A percentile compares a stretch with the other conserved stretches of the same genome.
Evolutionary conservation across 2,797 vertebrate genomes (phyloP).

Genomic region (Psittacula echo): DNA sequence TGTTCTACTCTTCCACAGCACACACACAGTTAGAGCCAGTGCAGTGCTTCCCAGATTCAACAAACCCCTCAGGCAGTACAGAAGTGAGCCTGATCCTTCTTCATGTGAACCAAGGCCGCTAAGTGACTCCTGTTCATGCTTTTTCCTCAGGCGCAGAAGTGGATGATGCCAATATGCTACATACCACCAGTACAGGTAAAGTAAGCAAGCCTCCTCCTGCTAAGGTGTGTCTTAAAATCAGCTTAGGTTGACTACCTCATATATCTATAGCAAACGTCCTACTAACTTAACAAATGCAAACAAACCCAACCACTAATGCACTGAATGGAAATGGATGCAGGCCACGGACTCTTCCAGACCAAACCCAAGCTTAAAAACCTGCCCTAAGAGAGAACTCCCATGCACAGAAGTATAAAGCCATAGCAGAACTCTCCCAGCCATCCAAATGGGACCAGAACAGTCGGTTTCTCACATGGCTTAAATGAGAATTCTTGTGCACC

Average conservation of each 20-base stretch:
- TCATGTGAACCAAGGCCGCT: accelerated
- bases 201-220: not conserved
- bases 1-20: accelerated
- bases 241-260: not conserved
- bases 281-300: not conserved
- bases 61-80: not conserved
- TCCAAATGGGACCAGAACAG: not conserved
- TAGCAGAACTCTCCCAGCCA: not conserved
- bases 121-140: not conserved
- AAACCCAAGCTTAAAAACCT: not conserved
- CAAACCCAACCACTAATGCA: not conserved
- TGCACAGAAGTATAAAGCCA: not conserved
- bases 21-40: not conserved
- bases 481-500: not conserved
- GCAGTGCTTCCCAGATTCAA: not conserved
- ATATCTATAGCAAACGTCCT: not conserved
- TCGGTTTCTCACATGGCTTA: not conserved
- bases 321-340: accelerated
- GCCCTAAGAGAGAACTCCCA: not conserved
- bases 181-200: not conserved
- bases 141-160: not conserved
- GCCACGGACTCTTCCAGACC: not conserved
- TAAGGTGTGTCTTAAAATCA: not conserved
- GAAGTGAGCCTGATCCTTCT: not conserved
- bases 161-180: not conserved